Evolutionary conservation across 2,888 invertebrate genomes (phyloP).

Genomic region (Caenorhabditis sp.): DNA sequence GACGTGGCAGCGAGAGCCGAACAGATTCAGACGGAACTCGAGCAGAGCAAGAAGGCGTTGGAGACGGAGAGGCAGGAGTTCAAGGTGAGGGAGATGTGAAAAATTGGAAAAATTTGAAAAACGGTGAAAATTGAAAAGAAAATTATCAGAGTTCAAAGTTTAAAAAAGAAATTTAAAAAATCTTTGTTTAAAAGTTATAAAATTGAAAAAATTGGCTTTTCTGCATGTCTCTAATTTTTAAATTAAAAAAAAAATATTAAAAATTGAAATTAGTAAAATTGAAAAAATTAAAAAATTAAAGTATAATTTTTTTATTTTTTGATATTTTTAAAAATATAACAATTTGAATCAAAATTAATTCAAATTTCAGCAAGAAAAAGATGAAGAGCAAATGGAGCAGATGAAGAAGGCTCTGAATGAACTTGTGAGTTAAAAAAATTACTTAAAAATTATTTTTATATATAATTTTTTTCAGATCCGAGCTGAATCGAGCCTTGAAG

Average conservation of each 20-base stretch:
- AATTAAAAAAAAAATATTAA: too few species aligned
- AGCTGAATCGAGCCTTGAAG: slow-evolving; percentile 27
- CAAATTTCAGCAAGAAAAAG: slow-evolving; percentile 44
- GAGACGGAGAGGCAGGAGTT: slow-evolving; percentile 27
- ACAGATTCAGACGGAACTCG: slow-evolving; percentile 32
- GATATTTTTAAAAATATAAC: neutral
- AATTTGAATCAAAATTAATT: too few species aligned
- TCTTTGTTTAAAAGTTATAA: too few species aligned
- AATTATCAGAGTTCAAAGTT: too few species aligned
- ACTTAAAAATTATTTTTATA: neutral
- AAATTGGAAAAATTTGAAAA: neutral
- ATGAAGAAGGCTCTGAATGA: slow-evolving; percentile 53
- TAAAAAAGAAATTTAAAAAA: too few species aligned
- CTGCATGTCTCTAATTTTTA: too few species aligned
- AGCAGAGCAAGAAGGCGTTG: slow-evolving; percentile 26
- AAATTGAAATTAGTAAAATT: neutral
- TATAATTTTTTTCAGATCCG: slow-evolving; percentile 9
- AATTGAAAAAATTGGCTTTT: too few species aligned
- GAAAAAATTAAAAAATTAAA: neutral
- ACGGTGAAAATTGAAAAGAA: too few species aligned
- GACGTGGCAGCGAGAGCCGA: slow-evolving; percentile 47
- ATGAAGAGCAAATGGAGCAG: slow-evolving; percentile 22
- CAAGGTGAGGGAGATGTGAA: slow-evolving; percentile 14
- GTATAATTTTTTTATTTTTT: neutral
- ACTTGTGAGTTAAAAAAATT: slow-evolving; percentile 14